Conservation (phyloP, 2,113 vertebrate species). For the Psephotus haematonotus region DNA sequence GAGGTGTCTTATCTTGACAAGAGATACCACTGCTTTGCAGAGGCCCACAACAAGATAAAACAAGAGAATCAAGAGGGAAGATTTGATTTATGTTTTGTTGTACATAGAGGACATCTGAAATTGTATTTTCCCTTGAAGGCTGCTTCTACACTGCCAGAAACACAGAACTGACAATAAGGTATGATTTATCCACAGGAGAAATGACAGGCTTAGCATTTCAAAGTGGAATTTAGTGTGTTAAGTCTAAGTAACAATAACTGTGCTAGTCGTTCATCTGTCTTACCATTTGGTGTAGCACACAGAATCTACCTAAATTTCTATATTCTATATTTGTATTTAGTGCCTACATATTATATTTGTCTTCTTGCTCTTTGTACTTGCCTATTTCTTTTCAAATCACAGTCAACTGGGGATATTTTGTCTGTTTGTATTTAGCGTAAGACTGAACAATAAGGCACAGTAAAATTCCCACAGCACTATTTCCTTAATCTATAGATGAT, state of each 20-base stretch:
- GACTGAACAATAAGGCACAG: not conserved
- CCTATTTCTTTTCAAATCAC: not conserved
- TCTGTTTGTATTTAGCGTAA: not conserved
- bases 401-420: not conserved
- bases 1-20: not conserved
- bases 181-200: not conserved
- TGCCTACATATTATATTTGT: not conserved
- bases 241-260: not conserved
- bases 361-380: not conserved
- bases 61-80: not conserved
- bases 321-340: not conserved
- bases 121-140: not conserved
- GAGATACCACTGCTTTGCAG: not conserved
- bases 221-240: conserved; percentile 6
- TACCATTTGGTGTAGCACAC: not conserved
- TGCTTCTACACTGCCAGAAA: not conserved
- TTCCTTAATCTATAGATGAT: not conserved
- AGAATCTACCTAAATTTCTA: not conserved
- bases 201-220: not conserved
- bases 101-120: not conserved
- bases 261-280: not conserved
- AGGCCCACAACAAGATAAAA: not conserved
- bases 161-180: not conserved
- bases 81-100: not conserved
- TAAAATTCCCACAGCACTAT: not conserved